Conservation (phyloP, 2,888 invertebrate genomes). For the Sinohyriopsis cumingii region DNA sequence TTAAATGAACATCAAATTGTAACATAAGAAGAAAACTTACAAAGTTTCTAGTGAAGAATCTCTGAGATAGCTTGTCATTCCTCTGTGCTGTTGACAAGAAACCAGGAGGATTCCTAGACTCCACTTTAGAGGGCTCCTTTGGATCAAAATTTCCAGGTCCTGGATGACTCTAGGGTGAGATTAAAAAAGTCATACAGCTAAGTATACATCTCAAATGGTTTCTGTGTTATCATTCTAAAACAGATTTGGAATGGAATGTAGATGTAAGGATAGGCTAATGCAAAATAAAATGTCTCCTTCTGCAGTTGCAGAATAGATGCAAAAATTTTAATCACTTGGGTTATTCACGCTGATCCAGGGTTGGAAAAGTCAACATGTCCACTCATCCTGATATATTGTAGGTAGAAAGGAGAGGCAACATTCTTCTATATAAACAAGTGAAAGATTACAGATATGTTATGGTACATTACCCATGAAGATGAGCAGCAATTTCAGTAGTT, state of each 20-base stretch:
- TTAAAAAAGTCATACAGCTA: neutral
- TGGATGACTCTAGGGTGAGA: constrained; percentile 51
- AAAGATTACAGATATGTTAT: too few relatives aligned
- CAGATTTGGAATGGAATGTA: neutral
- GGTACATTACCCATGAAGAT: too few relatives aligned
- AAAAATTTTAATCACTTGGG: too few relatives aligned
- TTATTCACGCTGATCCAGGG: too few relatives aligned
- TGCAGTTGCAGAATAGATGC: too few relatives aligned
- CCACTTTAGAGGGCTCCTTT: constrained; percentile 50
- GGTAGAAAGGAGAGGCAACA: too few relatives aligned
- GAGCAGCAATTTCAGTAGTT: too few relatives aligned
- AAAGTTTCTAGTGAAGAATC: constrained; percentile 70
- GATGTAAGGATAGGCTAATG: neutral
- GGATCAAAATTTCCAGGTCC: constrained; percentile 68
- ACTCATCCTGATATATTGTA: too few relatives aligned
- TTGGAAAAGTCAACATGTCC: too few relatives aligned
- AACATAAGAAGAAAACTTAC: constrained; percentile 50
- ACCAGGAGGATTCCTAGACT: constrained; percentile 58
- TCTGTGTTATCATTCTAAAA: neutral
- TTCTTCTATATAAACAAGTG: too few relatives aligned
- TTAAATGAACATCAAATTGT: too few relatives aligned
- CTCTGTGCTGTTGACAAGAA: constrained; percentile 67
- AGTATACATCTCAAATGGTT: neutral
- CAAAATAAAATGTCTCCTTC: neutral
- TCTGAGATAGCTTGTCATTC: constrained; percentile 65